Evolutionary conservation across 1,140 invertebrate genomes (phyloP), one percentile per base, ranked within the genome.

Genomic region (Leptinotarsa undecemlineata): DNA sequence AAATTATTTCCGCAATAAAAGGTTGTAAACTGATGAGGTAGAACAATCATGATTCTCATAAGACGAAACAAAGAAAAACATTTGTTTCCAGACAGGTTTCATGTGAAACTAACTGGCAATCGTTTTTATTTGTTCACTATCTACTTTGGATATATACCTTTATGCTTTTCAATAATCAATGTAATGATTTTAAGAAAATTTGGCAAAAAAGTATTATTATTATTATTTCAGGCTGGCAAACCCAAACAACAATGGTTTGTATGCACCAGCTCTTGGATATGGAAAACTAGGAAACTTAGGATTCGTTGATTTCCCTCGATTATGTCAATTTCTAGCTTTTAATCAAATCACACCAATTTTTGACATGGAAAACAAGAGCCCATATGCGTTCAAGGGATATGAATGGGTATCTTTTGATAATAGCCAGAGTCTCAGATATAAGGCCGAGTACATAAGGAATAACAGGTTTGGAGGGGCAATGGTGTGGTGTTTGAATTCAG

Each of bases 351-450:
- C 80, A 13, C 83, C 86, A 5, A 85, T 89, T 17, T 92, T 91
- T 81, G 92, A 96, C 78, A 81, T 88, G 11, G 88, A 92, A 23
- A 91, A 91, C 21, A 87, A 88, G 77, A 94, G 94, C 19, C 95
- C 95, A 3, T 98, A 95, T 86, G 87, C 93, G 4, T 92, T 90
- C 72, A 89, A 89, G 66, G 86, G 88, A 48, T 86, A 87, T 5
- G 93, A 97, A 82, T 98, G 96, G 96, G 90, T 97, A 64, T 95
- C 95, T 0, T 98, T 92, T 84, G 96, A 98, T 76, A 90, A 95
- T 83, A 85, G 87, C 4, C 82, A 87, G 48, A 98, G 95, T 85
- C 86, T 95, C 0, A 86, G 82, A 70, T 89, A 89, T 80, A 97
- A 97, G 85, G 88, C 91, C 1, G 85, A 89, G 62, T 94, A 88